A percentile compares a stretch with the other conserved stretches of the same genome.
These are phyloP conservation scores for Cantharis nigra DNA, from an alignment of 2,888 invertebrate species.

Conservation along the genomic window DNA sequence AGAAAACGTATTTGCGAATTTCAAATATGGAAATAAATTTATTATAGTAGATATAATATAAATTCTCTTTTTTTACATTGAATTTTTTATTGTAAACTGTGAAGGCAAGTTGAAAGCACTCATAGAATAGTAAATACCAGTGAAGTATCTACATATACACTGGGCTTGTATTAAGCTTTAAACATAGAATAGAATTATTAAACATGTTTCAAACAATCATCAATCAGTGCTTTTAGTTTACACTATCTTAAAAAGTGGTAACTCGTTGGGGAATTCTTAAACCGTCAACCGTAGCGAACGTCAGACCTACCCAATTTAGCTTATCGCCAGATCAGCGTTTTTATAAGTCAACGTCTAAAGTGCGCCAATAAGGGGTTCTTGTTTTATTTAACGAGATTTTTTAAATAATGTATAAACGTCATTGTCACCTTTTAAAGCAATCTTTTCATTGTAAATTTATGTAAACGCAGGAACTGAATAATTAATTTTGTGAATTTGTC, in stretches of 20 bases:
- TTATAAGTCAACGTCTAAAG: conserved; percentile 27
- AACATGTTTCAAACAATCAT: background rate
- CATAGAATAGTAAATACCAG: background rate
- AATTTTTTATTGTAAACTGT: background rate
- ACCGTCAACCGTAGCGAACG: conserved; percentile 21
- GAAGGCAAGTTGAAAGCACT: background rate
- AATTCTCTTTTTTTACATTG: background rate
- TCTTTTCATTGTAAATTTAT: conserved; percentile 3
- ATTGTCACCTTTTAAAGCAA: conserved; percentile 19
- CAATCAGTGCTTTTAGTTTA: background rate
- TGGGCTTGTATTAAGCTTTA: background rate
- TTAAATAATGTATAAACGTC: conserved; percentile 16
- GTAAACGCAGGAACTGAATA: background rate
- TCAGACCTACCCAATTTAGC: conserved; percentile 30
- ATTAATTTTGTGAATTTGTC: background rate
- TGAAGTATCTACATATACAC: background rate
- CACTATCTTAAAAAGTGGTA: background rate
- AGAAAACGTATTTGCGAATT: background rate
- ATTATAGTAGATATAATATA: background rate
- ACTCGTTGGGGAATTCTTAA: conserved; percentile 9
- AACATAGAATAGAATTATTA: background rate
- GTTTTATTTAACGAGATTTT: conserved; percentile 22
- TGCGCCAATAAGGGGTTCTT: conserved; percentile 24
- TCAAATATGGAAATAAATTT: background rate
- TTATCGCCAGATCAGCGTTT: conserved; percentile 31